A percentile compares a stretch with the other conserved stretches of the same genome.
Conservation (phyloP, 2,113 vertebrate species). For the Psammodynastes pulverulentus region DNA sequence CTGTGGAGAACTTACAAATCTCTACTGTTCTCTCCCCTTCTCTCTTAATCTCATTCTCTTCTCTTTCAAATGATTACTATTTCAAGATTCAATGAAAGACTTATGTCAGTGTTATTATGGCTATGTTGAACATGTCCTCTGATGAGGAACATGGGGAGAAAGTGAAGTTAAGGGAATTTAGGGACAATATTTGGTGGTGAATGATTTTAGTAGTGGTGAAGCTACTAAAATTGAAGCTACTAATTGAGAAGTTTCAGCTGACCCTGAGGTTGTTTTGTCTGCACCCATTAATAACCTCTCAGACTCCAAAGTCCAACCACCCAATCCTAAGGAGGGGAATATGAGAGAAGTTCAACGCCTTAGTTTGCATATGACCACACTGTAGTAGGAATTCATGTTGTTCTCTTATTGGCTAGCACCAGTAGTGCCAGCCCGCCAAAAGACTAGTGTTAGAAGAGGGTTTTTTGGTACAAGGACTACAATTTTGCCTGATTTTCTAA, state of each 20-base stretch:
- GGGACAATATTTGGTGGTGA: not conserved
- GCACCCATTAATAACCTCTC: not conserved
- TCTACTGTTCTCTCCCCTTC: not conserved
- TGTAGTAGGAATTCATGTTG: not conserved
- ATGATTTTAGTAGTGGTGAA: not conserved
- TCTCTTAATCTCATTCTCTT: not conserved
- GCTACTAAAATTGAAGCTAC: no score
- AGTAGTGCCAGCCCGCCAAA: not conserved
- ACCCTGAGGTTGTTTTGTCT: not conserved
- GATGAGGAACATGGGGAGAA: not conserved
- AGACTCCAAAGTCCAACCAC: not conserved
- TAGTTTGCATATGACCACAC: not conserved
- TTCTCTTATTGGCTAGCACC: not conserved
- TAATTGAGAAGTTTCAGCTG: not conserved
- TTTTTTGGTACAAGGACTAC: no score
- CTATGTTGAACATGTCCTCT: not conserved
- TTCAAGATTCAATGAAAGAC: slow-evolving; percentile 1
- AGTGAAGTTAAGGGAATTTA: not conserved
- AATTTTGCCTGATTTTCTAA: no score
- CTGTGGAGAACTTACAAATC: not conserved
- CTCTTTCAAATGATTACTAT: not conserved
- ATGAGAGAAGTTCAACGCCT: not conserved
- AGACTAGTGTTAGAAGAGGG: not conserved
- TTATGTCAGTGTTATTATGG: not conserved
- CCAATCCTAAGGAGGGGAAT: not conserved